Conservation (phyloP, 1,140 invertebrate species). For the Apis laboriosa region DNA sequence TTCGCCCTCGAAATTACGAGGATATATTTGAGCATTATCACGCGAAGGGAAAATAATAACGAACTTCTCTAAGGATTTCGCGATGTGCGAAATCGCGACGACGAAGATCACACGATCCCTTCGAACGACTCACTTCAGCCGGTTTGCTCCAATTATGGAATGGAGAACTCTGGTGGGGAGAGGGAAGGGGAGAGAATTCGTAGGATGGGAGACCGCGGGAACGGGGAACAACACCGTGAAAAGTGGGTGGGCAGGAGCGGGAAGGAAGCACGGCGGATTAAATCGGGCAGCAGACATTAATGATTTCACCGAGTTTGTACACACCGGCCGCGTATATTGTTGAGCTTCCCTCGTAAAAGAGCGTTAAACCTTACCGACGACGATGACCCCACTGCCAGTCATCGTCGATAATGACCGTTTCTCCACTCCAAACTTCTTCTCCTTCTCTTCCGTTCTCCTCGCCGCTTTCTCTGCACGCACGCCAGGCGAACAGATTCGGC, state of each 20-base stretch:
- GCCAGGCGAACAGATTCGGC: slow-evolving; percentile 42
- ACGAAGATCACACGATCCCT: background rate
- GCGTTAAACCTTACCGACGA: slow-evolving; percentile 68
- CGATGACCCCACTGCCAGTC: slow-evolving; percentile 75
- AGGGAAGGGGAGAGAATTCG: background rate
- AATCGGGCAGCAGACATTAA: slow-evolving; percentile 64
- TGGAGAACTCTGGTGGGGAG: background rate
- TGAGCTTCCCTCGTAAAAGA: slow-evolving; percentile 62
- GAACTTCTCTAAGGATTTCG: background rate
- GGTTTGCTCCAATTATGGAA: background rate
- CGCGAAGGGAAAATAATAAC: background rate
- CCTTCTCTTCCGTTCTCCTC: background rate
- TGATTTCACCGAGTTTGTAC: slow-evolving; percentile 71
- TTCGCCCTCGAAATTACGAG: background rate
- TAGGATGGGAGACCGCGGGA: too few relatives aligned
- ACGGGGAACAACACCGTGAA: background rate
- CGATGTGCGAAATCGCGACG: background rate
- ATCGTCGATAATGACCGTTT: slow-evolving; percentile 76
- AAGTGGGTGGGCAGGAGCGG: background rate
- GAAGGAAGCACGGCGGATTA: slow-evolving; percentile 25
- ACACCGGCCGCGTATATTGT: slow-evolving; percentile 65
- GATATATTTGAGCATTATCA: background rate
- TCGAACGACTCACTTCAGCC: too few relatives aligned
- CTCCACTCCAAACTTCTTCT: slow-evolving; percentile 37
- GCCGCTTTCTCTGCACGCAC: slow-evolving; percentile 44